Conservation (phyloP, 2,113 vertebrate genomes). For the Nasalis larvatus region DNA sequence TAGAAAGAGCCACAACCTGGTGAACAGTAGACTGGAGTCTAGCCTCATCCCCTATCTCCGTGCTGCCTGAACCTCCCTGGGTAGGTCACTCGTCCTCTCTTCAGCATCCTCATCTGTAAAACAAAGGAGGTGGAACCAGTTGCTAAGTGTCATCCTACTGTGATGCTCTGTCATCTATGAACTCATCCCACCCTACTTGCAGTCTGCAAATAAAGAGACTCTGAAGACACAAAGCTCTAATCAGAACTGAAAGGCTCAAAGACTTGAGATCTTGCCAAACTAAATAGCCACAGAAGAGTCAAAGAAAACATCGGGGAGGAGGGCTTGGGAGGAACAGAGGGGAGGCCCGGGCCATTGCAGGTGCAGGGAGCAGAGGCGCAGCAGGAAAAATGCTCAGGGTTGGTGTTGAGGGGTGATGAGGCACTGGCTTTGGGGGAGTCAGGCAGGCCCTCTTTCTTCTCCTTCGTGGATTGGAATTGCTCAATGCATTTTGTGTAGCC, state of each 20-base stretch:
- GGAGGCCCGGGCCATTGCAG: no score
- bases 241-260: background rate
- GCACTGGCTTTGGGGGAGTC: background rate
- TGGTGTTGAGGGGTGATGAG: rapidly evolving
- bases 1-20: background rate
- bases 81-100: background rate
- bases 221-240: background rate
- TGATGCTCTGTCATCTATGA: background rate
- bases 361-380: background rate
- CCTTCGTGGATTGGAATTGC: background rate
- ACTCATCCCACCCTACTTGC: background rate
- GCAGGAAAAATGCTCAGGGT: no score
- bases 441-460: background rate
- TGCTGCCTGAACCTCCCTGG: background rate
- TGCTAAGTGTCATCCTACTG: background rate
- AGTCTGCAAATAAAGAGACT: background rate
- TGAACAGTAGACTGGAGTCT: background rate
- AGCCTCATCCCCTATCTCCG: background rate
- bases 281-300: background rate
- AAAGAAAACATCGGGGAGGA: background rate
- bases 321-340: background rate
- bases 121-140: background rate
- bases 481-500: background rate
- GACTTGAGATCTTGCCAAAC: background rate
- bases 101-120: background rate